phyloP scores from a whole-genome alignment of 2,888 invertebrate genomes.

The Dromius quadrimaculatus region DNA sequence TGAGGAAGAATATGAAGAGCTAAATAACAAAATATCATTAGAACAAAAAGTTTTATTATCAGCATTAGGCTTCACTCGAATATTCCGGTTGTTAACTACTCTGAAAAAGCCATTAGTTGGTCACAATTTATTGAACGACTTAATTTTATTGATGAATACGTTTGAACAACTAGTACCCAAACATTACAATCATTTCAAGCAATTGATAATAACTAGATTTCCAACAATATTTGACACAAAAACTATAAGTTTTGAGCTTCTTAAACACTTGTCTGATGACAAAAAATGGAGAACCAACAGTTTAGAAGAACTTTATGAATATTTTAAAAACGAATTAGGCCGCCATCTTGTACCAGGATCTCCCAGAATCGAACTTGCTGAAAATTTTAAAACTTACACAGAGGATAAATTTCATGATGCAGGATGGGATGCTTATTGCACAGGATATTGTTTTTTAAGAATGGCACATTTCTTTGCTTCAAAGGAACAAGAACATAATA shows the following conservation, averaged over 20 bases:
- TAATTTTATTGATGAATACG: conserved; percentile 77
- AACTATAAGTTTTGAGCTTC: conserved; percentile 73
- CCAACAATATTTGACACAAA: conserved; percentile 82
- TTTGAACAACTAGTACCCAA: conserved; percentile 79
- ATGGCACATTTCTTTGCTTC: conserved; percentile 74
- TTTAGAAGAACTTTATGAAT: conserved; percentile 72
- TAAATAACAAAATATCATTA: conserved; percentile 57
- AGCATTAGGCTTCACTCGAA: conserved; percentile 74
- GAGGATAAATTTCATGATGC: conserved; percentile 75
- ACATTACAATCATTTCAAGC: conserved; percentile 75
- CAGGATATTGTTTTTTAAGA: conserved; percentile 79
- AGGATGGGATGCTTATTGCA: conserved; percentile 86
- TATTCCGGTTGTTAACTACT: conserved; percentile 73
- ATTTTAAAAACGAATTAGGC: conserved; percentile 70
- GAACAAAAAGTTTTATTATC: conserved; percentile 10
- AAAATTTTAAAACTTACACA: conserved; percentile 55
- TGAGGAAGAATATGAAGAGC: conserved; percentile 59
- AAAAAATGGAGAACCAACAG: conserved; percentile 70
- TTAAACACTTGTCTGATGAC: conserved; percentile 65
- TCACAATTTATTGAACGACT: conserved; percentile 80
- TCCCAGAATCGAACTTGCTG: conserved; percentile 63
- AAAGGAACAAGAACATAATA: conserved; percentile 67
- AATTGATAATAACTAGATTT: conserved; percentile 72
- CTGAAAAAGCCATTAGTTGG: conserved; percentile 80
- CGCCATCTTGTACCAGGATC: conserved; percentile 62